A percentile compares a stretch with the other conserved stretches of the same genome.
These are phyloP conservation scores for Chaetophractus vellerosus DNA, from an alignment of 2,797 vertebrate species.

Conservation along the genomic window DNA sequence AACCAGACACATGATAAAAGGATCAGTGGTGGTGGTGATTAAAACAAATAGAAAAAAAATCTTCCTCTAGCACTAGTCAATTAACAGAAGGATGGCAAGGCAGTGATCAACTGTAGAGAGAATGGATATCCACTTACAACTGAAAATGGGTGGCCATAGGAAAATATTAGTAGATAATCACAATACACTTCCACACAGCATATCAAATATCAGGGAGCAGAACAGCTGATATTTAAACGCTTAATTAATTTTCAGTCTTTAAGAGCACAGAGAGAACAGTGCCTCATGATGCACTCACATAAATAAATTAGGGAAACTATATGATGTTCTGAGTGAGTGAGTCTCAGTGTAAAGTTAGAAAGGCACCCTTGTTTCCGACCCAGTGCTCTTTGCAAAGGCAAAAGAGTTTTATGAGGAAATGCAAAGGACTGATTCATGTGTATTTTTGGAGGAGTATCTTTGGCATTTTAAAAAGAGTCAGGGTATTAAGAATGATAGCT, in stretches of 20 bases:
- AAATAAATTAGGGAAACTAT: slow-evolving; percentile 78
- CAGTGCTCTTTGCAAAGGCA: slow-evolving; percentile 76
- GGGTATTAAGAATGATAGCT: slow-evolving; percentile 79
- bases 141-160: background rate
- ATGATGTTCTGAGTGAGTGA: slow-evolving; percentile 65
- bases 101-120: background rate
- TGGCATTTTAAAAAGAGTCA: slow-evolving; percentile 82
- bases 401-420: slow-evolving; percentile 77
- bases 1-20: background rate
- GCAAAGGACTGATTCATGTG: slow-evolving; percentile 83
- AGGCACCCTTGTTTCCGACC: slow-evolving; percentile 75
- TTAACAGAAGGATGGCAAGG: background rate
- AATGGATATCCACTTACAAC: background rate
- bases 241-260: slow-evolving; percentile 71
- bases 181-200: slow-evolving; percentile 17
- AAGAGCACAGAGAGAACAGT: slow-evolving; percentile 24
- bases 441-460: slow-evolving; percentile 81
- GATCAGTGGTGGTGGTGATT: background rate
- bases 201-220: slow-evolving; percentile 51
- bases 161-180: slow-evolving; percentile 8
- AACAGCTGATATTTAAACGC: slow-evolving; percentile 69
- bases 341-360: slow-evolving; percentile 77
- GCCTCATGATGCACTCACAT: slow-evolving; percentile 19
- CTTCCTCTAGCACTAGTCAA: background rate
- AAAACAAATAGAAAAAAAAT: background rate